Evolutionary conservation across 2,797 vertebrate species (phyloP), one percentile per base, ranked within the genome.

Genomic region (Sternarchorhynchus goeldii): DNA sequence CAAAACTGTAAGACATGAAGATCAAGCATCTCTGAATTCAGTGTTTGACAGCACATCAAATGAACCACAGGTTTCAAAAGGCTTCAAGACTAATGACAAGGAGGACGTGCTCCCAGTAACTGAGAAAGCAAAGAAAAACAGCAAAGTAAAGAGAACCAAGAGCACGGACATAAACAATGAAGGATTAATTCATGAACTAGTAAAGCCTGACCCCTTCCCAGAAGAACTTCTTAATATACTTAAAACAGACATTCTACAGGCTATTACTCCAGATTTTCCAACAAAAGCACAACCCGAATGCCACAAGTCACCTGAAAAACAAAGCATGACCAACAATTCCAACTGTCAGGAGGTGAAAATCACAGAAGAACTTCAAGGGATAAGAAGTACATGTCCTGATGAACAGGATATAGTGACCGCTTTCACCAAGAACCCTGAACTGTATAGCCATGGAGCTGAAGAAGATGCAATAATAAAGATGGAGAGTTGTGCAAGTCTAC

Each of bases 121-220:
- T 75, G 81, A 81, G 50, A 93, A 89, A 85, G 50, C 86, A 87
- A 93, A 90, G 82, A 93, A 90, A 80, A 89, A 81, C 77, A 89
- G 84, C 85, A 96, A 93, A 89, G 84, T 85, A 29, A 90, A 87
- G 75, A 94, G 91, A 84, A 94, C 83, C 57, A 95, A 91, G 86
- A 90, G 79, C 84, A 84, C 34, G 20, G 91, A 87, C 17, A 59
- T 78, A 50, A 86, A 84, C 5, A 25, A 0, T 16, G 58, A 56
- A 78, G 69, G 56, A 0, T 79, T 85, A 59, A 80, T 83, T 53
- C 70, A 83, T 78, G 83, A 88, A 81, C 20, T 60, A 0, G 10
- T 20, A 8, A 72, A 87, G 56, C 78, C 78, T 16, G 84, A 84
- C 65, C 84, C 82, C 77, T 88, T 93, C 86, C 86, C 92, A 17